These are phyloP conservation scores for Pterocles orientalis DNA, from an alignment of 2,113 vertebrate genomes.

Conservation along the genomic window DNA sequence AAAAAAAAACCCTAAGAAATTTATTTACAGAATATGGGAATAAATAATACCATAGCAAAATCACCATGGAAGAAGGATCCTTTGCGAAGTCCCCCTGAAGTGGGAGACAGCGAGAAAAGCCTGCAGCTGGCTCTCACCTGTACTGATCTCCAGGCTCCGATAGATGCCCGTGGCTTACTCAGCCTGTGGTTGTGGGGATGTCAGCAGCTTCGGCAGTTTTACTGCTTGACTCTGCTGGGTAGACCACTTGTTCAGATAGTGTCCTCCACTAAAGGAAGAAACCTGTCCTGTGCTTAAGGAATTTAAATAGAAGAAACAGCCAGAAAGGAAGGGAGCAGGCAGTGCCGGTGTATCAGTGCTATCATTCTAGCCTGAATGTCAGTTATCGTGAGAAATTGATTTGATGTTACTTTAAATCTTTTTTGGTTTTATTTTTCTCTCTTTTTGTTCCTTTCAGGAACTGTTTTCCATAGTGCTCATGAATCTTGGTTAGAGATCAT, in stretches of 20 bases:
- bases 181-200: background rate
- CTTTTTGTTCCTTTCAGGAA: background rate
- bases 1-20: background rate
- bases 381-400: background rate
- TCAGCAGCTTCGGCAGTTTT: background rate
- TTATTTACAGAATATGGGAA: background rate
- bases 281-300: background rate
- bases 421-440: background rate
- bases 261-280: background rate
- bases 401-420: background rate
- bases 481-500: background rate
- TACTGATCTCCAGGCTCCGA: fast-evolving
- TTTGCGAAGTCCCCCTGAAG: background rate
- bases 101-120: background rate
- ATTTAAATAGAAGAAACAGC: background rate
- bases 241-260: background rate
- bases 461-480: background rate
- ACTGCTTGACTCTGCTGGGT: background rate
- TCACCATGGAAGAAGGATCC: background rate
- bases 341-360: background rate
- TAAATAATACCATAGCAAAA: background rate
- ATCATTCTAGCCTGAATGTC: background rate
- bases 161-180: background rate
- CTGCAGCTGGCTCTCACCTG: background rate
- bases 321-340: background rate